Conservation (phyloP, 64 coral and sea anemone genomes). For the Montipora cactus region DNA sequence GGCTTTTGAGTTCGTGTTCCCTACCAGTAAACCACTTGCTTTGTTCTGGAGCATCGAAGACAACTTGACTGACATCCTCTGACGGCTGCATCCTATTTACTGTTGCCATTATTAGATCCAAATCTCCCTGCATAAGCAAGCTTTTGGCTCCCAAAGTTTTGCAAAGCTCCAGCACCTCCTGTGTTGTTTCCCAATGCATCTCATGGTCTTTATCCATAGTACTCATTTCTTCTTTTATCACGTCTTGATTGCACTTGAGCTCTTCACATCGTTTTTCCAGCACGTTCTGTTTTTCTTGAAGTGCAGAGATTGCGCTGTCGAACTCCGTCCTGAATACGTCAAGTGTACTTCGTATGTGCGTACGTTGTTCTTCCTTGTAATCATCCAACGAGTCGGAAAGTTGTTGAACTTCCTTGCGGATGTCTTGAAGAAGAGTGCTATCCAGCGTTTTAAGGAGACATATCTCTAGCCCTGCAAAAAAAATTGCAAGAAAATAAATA, state of each 20-base stretch:
- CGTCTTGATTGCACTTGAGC: background rate
- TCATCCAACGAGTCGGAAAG: background rate
- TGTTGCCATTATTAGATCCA: background rate
- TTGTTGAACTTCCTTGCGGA: background rate
- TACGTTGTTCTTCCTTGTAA: background rate
- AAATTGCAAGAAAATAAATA: no score
- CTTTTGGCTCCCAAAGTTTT: no score
- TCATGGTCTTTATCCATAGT: no score
- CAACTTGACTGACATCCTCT: background rate
- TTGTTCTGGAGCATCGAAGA: slow-evolving; percentile 55
- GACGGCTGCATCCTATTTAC: background rate
- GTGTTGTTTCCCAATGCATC: no score
- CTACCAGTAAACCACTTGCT: slow-evolving; percentile 61
- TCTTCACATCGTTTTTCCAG: background rate
- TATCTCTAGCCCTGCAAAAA: background rate
- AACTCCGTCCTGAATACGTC: background rate
- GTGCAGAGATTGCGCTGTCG: background rate
- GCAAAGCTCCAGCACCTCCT: no score
- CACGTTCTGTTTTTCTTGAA: background rate
- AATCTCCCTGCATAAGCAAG: background rate
- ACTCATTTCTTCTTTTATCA: no score
- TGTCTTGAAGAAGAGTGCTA: background rate
- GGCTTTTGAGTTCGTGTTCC: slow-evolving; percentile 35
- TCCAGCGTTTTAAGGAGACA: background rate
- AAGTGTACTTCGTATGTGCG: background rate